Conservation (phyloP, 37 sponge, comb jelly and placozoan genomes). For the Amphimedon queenslandica region DNA sequence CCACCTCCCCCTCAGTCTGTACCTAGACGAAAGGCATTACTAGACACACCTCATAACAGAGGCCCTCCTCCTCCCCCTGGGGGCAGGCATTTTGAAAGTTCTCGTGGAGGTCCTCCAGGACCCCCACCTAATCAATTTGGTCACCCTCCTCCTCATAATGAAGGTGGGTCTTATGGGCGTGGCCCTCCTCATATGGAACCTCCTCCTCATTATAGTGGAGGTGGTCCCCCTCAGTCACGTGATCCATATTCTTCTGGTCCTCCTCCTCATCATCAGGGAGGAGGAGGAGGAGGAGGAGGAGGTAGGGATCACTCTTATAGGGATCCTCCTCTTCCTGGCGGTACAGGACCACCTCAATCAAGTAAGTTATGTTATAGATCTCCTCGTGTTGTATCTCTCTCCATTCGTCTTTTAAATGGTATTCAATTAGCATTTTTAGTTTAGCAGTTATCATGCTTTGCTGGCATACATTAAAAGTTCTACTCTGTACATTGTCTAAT, state of each 20-base stretch:
- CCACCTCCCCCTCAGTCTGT: not conserved
- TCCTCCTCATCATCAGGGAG: not conserved
- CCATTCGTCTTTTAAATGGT: too few species aligned
- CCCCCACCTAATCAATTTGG: not conserved
- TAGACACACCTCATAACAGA: not conserved
- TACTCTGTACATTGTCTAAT: too few species aligned
- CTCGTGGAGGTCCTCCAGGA: not conserved
- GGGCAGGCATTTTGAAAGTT: not conserved
- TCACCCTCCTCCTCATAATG: too few species aligned
- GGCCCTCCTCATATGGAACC: not conserved
- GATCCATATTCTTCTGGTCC: too few species aligned
- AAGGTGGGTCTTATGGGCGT: not conserved
- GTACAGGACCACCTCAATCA: constrained; percentile 4
- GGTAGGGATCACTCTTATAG: too few species aligned
- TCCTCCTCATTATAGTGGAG: not conserved
- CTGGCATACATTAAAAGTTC: too few species aligned
- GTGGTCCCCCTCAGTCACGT: not conserved
- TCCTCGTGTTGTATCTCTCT: too few species aligned
- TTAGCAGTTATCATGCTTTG: too few species aligned
- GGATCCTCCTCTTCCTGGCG: not conserved
- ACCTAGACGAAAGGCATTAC: not conserved
- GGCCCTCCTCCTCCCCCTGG: not conserved
- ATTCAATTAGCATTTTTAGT: too few species aligned
- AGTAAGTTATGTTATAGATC: not conserved
- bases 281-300: too few species aligned